phyloP scores from a whole-genome alignment of 2,888 invertebrate genomes.

The Crematogaster levior region DNA sequence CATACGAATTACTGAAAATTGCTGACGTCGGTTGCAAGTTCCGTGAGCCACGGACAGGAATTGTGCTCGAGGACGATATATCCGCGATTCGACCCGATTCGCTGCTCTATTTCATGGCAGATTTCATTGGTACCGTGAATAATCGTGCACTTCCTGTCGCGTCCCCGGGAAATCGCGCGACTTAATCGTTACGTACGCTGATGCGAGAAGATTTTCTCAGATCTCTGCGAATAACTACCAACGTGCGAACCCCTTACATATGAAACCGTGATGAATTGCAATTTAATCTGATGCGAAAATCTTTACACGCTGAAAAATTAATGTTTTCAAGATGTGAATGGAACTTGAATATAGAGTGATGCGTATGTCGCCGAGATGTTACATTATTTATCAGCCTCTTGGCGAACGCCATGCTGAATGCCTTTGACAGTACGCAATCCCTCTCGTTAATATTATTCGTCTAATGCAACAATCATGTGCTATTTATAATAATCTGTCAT shows the following conservation, averaged over 20 bases:
- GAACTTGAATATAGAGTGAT: too few species aligned
- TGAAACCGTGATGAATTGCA: background rate
- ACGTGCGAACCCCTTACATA: background rate
- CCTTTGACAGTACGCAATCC: constrained; percentile 31
- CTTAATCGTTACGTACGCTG: constrained; percentile 6
- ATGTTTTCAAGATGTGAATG: background rate
- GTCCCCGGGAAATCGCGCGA: background rate
- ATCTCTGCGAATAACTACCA: background rate
- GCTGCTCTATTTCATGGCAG: background rate
- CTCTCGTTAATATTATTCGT: constrained; percentile 12
- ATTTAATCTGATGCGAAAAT: background rate
- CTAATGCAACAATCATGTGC: constrained; percentile 5
- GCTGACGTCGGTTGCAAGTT: constrained; percentile 1
- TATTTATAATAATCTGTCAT: constrained; percentile 24
- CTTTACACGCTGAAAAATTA: background rate
- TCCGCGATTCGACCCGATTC: constrained; percentile 21
- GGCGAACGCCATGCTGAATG: constrained; percentile 32
- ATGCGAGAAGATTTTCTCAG: background rate
- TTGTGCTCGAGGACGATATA: constrained; percentile 28
- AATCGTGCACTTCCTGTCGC: constrained; percentile 9
- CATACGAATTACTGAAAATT: constrained; percentile 34
- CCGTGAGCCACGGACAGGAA: background rate
- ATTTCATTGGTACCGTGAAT: constrained; percentile 3
- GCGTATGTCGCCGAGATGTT: constrained; percentile 5
- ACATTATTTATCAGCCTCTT: constrained; percentile 34